Evolutionary conservation across 92 coral and sea anemone species (phyloP), one percentile per base, ranked within the genome.

Genomic region (Porites lobata): DNA sequence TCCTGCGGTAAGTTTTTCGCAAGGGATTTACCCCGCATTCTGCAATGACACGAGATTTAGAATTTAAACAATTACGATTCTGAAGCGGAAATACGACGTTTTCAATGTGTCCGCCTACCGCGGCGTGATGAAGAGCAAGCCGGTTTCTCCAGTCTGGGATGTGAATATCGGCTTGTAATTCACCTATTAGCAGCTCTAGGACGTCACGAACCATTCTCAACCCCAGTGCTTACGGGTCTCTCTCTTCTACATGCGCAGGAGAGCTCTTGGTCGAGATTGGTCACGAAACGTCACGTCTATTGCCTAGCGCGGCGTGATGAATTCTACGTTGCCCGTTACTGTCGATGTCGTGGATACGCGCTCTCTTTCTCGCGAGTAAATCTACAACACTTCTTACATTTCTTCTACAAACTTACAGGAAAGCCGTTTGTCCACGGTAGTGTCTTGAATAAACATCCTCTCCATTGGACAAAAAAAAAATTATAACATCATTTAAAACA

Each of bases 91-190:
- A 71, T n/a, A 12, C 3, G 26, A 75, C 65, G 9, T 18, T 75
- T 10, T 75, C 79, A n/a, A 19, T 54, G 19, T 21, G 19, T 17
- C 79, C 64, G 57, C 14, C 2, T 13, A n/a, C 65, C 20, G 80
- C 80, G 15, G 80, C 50, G 80, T 76, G 80, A 29, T 56, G 80
- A 58, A 76, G 21, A 14, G 80, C 66, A 76, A 54, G 15, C 10
- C 66, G 66, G 20, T 76, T 76, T 29, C 67, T 76, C 80, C 66
- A 76, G 18, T 76, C 80, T 24, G 17, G 59, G 43, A 76, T 58
- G 8, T 76, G 52, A 58, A 76, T 26, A 58, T 76, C 51, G 7
- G 68, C 68, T 56, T 76, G 80, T 24, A 76, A 24, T 10, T 75
- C 56, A 11, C 13, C 64, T 6, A 20, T 1, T 3, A 75, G 9